phyloP scores from a whole-genome alignment of 2,888 invertebrate species.

The Ferdinandea cuprea region DNA sequence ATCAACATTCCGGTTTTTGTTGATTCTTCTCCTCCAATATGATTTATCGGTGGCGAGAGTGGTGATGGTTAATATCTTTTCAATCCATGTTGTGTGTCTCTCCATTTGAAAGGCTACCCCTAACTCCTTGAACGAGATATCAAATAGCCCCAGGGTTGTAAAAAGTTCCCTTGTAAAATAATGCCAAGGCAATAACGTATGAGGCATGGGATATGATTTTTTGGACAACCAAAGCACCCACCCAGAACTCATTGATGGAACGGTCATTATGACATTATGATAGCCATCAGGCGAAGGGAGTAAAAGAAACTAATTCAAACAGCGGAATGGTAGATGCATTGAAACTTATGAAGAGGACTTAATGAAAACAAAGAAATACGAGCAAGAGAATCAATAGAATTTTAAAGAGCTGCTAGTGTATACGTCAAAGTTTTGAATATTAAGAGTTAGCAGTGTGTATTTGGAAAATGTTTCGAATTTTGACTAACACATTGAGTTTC shows the following conservation, averaged over 20 bases:
- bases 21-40: constrained; percentile 32
- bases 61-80: constrained; percentile 33
- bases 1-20: constrained; percentile 52
- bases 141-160: constrained; percentile 26
- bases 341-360: constrained; percentile 32
- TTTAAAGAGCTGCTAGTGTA: not conserved
- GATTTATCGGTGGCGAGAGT: constrained; percentile 45
- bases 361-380: not conserved
- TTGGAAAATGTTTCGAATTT: too few species aligned
- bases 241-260: not conserved
- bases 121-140: constrained; percentile 13
- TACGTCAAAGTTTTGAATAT: not conserved
- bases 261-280: constrained; percentile 27
- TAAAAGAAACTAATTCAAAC: constrained; percentile 2
- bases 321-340: not conserved
- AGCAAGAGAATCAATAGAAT: not conserved
- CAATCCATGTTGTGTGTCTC: not conserved
- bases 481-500: too few species aligned
- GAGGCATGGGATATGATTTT: constrained; percentile 30
- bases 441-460: not conserved
- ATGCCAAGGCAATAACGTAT: constrained; percentile 34
- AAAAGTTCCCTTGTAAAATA: constrained; percentile 7
- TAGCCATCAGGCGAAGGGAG: not conserved
- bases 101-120: not conserved
- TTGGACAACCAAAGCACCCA: not conserved